Evolutionary conservation across 2,888 invertebrate genomes (phyloP).

Genomic region (Stenotaenia linearis): DNA sequence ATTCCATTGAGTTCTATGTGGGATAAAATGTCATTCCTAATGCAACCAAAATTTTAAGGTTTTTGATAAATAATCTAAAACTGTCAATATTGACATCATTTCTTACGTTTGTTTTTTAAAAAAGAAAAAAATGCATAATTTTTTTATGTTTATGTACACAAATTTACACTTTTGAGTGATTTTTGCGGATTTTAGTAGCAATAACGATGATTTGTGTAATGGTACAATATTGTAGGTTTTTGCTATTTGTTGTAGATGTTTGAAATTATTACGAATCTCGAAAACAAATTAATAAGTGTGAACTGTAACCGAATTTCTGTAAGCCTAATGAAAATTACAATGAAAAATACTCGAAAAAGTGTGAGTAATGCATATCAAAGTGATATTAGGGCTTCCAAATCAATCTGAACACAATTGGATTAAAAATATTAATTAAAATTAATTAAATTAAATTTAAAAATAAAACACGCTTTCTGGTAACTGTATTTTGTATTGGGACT

Average conservation of each 20-base stretch:
- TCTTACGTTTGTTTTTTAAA: no score
- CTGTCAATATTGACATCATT: no score
- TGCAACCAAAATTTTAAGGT: neutral
- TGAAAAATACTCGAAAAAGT: neutral
- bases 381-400: constrained; percentile 3
- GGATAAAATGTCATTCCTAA: neutral
- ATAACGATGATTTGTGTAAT: neutral
- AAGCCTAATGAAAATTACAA: neutral
- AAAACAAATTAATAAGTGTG: neutral
- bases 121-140: neutral
- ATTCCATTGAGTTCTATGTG: neutral
- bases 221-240: neutral
- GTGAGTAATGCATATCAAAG: neutral
- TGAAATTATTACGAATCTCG: neutral
- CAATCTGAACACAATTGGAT: neutral
- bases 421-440: no score
- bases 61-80: no score
- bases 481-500: neutral
- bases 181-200: neutral
- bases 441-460: neutral
- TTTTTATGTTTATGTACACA: neutral
- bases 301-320: neutral
- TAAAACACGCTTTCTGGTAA: neutral
- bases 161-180: neutral
- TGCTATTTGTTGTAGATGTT: neutral